Evolutionary conservation across 1,140 invertebrate genomes (phyloP).

Genomic region (Antheraea mylitta): DNA sequence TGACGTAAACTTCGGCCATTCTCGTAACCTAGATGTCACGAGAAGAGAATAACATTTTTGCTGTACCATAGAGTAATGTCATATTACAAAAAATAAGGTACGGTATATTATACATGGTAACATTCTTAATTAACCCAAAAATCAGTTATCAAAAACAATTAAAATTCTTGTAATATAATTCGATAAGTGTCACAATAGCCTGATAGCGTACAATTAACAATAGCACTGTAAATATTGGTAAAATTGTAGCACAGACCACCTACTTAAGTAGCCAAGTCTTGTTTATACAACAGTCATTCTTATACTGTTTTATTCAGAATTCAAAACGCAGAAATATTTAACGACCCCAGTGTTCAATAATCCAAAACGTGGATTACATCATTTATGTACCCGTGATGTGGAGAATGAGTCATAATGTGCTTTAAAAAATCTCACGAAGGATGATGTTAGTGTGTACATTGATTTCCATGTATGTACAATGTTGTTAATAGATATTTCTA

Average conservation of each 20-base stretch:
- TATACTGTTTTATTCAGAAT: slow-evolving; percentile 65
- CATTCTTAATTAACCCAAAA: too few relatives aligned
- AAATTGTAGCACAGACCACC: background rate
- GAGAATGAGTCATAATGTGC: slow-evolving; percentile 30
- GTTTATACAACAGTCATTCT: slow-evolving; percentile 31
- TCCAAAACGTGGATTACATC: slow-evolving; percentile 48
- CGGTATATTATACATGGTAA: too few relatives aligned
- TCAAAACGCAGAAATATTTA: slow-evolving; percentile 43
- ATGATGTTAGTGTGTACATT: slow-evolving; percentile 7
- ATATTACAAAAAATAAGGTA: too few relatives aligned
- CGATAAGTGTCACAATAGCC: too few relatives aligned
- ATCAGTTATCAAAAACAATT: too few relatives aligned
- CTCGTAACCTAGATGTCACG: background rate
- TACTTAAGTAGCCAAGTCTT: slow-evolving; percentile 17
- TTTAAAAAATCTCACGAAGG: slow-evolving; percentile 21
- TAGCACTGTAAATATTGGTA: background rate
- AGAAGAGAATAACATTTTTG: background rate
- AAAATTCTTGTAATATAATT: too few relatives aligned
- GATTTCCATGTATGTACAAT: slow-evolving; percentile 7
- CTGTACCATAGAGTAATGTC: background rate
- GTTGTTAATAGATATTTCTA: slow-evolving; percentile 10
- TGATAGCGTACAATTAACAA: too few relatives aligned
- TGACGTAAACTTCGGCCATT: background rate
- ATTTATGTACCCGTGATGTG: slow-evolving; percentile 31
- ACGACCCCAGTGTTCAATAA: slow-evolving; percentile 45